Conservation (phyloP, 2,888 invertebrate species). For the Meandrusa payeni region DNA sequence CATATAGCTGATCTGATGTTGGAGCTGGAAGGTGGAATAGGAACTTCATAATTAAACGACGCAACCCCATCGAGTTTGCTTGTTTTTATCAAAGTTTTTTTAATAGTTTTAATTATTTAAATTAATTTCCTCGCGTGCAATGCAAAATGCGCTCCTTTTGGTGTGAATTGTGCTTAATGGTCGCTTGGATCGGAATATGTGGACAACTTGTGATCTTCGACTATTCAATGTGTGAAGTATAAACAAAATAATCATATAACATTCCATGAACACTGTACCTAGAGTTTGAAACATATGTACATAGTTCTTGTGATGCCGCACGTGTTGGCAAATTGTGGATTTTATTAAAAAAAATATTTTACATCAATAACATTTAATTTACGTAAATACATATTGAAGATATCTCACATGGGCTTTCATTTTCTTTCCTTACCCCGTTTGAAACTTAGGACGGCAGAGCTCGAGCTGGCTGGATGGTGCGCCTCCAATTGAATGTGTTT, state of each 20-base stretch:
- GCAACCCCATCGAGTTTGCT: too few species aligned
- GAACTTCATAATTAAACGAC: too few species aligned
- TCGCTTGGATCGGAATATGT: not conserved
- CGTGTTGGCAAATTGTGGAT: slow-evolving; percentile 49
- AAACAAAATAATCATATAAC: slow-evolving; percentile 27
- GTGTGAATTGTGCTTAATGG: too few species aligned
- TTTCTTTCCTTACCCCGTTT: slow-evolving; percentile 4
- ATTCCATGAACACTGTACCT: slow-evolving; percentile 56
- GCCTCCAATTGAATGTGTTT: too few species aligned
- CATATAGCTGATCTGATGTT: too few species aligned
- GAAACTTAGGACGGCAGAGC: too few species aligned
- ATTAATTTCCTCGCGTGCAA: too few species aligned
- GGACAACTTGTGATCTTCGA: not conserved
- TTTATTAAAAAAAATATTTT: slow-evolving; percentile 73
- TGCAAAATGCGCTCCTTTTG: too few species aligned
- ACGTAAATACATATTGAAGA: slow-evolving; percentile 19
- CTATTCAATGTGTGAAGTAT: not conserved
- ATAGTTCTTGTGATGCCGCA: slow-evolving; percentile 64
- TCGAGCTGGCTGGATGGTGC: too few species aligned
- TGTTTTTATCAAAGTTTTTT: too few species aligned
- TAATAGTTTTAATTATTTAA: too few species aligned
- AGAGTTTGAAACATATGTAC: slow-evolving; percentile 63
- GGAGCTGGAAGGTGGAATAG: too few species aligned
- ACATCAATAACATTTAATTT: slow-evolving; percentile 36
- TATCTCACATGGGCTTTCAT: slow-evolving; percentile 5